Evolutionary conservation across 2,113 vertebrate genomes (phyloP), one percentile per base, ranked within the genome.

Genomic region (Columba livia): DNA sequence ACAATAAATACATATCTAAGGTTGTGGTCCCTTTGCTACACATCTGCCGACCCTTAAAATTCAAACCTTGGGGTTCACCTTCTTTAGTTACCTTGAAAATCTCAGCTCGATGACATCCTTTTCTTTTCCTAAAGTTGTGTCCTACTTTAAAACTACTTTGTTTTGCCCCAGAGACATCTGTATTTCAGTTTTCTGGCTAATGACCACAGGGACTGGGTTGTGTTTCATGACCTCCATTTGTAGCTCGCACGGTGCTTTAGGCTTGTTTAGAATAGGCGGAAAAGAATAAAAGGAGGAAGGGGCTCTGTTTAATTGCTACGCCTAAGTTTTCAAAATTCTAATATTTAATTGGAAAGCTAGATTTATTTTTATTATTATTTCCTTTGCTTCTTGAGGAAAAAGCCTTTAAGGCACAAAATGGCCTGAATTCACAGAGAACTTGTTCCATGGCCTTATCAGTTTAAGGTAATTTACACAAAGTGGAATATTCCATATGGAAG

Each of bases 131-230:
- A 11, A 93, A 94, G 85, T 94, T 92, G 34, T 92, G 92, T 78
- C 93, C 96, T 96, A 96, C 90, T 96, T 97, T 92, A 93, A 89
- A 95, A 91, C 72, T 81, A 81, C 69, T 93, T 86, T 89, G 85
- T 90, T 95, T 96, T 93, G 90, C 94, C 92, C 88, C 72, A 81
- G 91, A 96, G 93, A 94, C 73, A 81, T 89, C 75, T 88, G 92
- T 74, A 88, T 96, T 96, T 95, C 85, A 94, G 93, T 95, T 93
- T 96, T 90, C 90, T 94, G 88, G 82, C 89, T 96, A 95, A 96
- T 86, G 95, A 97, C 96, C 94, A 87, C 77, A 87, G 96, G 96
- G 94, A 97, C 73, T 71, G 65, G 62, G 80, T 71, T 95, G 86
- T 60, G 65, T 78, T 83, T 23, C 48, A 29, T 84, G 90, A 95